Base-by-base conservation (phyloP, 1,140 invertebrate genomes). In the Achatina immaculata region DNA sequence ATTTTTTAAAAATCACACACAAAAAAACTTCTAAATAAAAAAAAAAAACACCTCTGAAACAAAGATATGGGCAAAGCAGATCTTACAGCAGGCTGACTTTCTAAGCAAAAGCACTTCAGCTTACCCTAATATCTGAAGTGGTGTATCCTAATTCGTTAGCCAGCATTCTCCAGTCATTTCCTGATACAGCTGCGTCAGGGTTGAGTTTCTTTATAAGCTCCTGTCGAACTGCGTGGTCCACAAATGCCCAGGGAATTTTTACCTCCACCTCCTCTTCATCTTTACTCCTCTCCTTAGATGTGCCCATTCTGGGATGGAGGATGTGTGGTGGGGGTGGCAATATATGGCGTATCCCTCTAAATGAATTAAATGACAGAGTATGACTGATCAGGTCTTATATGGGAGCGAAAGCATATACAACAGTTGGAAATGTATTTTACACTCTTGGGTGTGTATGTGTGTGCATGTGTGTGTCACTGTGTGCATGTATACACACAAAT, bases 121-220 rank as follows among this genome's bases (percentile, higher is more conserved):
- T 48, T 73, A 73, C 71, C 24, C 14, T 31, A 24, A 73, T 73
- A 4, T 73, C 71, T 43, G 4, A n/a, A 31, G 40, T 43, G 28
- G 38, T 73, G 31, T 73, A 73, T 48, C 71, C 71, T 28, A 73
- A 43, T 36, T 73, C 42, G 9, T 19, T 34, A 24, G 71, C 71
- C 28, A 73, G 43, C 71, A 73, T 73, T 73, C 71, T 73, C 71
- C 71, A 73, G 43, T 73, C 71, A 45, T 73, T 73, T 16, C 71
- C 71, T 34, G 40, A 45, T 24, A 73, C 28, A 1, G 71, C n/a
- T 24, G 48, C 42, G 24, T 45, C 71, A 51, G 71, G 71, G 71
- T 73, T 73, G 11, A 73, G 71, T 48, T 73, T 73, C 71, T n/a
- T 34, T 6, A 73, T 48, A 0, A 73, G 31, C 40, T 73, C 71